Evolutionary conservation across 1,140 invertebrate genomes (phyloP), one percentile per base, ranked within the genome.

Genomic region (Drosophila nigromelanica): DNA sequence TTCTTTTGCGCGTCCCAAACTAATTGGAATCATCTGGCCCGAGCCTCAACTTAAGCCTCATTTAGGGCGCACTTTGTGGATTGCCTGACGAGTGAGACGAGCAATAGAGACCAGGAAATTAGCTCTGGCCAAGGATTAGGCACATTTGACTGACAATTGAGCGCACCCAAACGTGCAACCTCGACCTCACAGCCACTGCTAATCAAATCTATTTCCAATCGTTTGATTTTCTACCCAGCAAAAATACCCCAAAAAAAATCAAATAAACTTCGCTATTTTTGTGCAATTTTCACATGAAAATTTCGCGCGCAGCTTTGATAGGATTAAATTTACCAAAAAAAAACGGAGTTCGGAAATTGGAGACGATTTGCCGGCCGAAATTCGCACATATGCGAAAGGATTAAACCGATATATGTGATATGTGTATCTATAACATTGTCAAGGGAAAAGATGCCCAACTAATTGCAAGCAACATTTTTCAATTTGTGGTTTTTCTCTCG

Each of bases 181-280:
- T 24, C n/a, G 45, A 18, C 8, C 15, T 14, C 6, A 2, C 21
- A 21, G 60, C 43, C 51, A 51, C 63, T 33, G 50, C 59, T 91
- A 91, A 91, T 91, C 89, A 89, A 91, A 91, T 91, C 82, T 81
- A 60, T 91, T 91, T 86, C 85, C 87, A 89, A 91, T 80, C 90
- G 85, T 80, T 89, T 83, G 85, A 89, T 80, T 89, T 86, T 86
- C 73, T 39, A 61, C 62, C 37, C 61, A 69, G 78, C 79, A 79
- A 27, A 27, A 27, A 27, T 27, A 27, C 27, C 27, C 27, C 81
- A 66, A 33, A 73, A 78, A 82, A 83, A 54, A 45, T 0, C 3
- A 55, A 24, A 27, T 4, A 5, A 35, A 24, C 24, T 54, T 10
- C 30, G 66, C 81, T 69, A 75, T 81, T 82, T 70, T 80, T 62